phyloP scores from a whole-genome alignment of 2,113 vertebrate species.

The Zosterops japonicus region DNA sequence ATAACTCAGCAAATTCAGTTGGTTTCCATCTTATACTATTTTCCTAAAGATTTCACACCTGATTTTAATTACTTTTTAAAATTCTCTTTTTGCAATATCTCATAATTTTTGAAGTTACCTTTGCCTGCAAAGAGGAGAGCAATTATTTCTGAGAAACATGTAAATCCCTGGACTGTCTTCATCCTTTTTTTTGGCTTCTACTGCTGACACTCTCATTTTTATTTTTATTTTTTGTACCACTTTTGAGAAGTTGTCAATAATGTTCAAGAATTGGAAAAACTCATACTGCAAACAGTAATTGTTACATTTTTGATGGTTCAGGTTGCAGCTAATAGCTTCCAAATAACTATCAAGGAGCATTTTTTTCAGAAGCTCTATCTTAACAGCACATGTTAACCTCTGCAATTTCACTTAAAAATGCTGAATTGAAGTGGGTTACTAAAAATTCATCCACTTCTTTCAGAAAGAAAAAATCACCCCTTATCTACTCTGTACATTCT shows the following conservation, averaged over 20 bases:
- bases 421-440: neutral
- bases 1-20: constrained; percentile 10
- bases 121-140: neutral
- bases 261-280: neutral
- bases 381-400: neutral
- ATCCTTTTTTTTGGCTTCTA: neutral
- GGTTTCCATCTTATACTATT: neutral
- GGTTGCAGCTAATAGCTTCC: neutral
- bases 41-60: neutral
- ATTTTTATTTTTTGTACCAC: neutral
- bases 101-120: neutral
- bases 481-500: neutral
- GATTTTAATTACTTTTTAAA: neutral
- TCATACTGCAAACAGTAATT: neutral
- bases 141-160: neutral
- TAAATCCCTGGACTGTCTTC: neutral
- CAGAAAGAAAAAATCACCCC: neutral
- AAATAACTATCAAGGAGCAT: neutral
- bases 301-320: neutral
- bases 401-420: neutral
- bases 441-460: neutral
- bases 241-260: neutral
- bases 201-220: neutral
- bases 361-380: neutral
- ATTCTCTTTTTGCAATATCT: neutral